Conservation (phyloP, 92 coral and sea anemone genomes). For the Epizoanthus ramosus region DNA sequence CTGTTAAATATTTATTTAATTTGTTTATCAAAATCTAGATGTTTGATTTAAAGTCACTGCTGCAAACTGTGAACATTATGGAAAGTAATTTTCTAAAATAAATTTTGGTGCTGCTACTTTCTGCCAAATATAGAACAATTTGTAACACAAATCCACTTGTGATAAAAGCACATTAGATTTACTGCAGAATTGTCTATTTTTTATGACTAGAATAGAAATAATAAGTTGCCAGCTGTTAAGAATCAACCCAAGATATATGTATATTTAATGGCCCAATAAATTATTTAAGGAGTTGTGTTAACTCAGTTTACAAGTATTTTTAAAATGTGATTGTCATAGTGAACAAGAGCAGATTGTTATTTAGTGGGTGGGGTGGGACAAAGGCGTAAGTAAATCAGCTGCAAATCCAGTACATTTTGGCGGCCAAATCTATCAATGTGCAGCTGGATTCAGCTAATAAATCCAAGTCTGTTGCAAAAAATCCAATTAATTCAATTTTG, state of each 20-base stretch:
- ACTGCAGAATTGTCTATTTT: neutral
- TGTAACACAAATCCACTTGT: neutral
- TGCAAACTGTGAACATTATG: neutral
- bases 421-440: neutral
- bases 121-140: neutral
- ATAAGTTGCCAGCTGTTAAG: neutral
- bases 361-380: neutral
- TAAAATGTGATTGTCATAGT: neutral
- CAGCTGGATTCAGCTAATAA: neutral
- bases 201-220: neutral
- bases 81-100: neutral
- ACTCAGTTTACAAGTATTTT: neutral
- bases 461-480: neutral
- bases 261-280: slow-evolving; percentile 19
- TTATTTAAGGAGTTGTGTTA: neutral
- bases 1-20: slow-evolving; percentile 6
- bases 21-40: neutral
- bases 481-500: neutral
- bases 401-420: too few relatives aligned
- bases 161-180: neutral
- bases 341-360: neutral
- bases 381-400: too few relatives aligned
- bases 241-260: neutral
- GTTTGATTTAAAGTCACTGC: neutral
- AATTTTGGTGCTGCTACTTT: neutral